These are phyloP conservation scores for Drosophila colorata DNA, from an alignment of 2,888 invertebrate species.

Conservation along the genomic window DNA sequence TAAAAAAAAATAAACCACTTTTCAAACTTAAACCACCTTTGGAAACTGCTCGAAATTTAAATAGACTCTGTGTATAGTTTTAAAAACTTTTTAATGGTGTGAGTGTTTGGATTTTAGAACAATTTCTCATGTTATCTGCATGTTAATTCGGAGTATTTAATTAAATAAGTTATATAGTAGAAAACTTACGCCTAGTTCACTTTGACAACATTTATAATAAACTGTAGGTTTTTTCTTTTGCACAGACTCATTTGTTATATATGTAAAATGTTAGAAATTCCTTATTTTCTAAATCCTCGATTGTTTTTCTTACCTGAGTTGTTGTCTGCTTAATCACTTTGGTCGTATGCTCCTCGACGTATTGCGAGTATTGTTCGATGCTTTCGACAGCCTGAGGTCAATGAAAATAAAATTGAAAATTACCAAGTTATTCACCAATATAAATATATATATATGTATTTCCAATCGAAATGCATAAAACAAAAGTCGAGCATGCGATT, in stretches of 20 bases:
- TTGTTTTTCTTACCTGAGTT: constrained; percentile 77
- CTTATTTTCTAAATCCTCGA: neutral
- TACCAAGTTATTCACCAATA: constrained; percentile 34
- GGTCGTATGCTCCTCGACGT: constrained; percentile 83
- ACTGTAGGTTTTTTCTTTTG: neutral
- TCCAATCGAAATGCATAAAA: constrained; percentile 40
- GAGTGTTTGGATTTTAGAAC: too few species aligned
- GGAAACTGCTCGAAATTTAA: too few species aligned
- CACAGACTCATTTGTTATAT: too few species aligned
- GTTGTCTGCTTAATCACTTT: constrained; percentile 83
- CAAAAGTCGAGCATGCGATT: constrained; percentile 44
- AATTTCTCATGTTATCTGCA: too few species aligned
- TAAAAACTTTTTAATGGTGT: too few species aligned
- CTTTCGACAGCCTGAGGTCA: constrained; percentile 85
- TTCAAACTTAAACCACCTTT: too few species aligned
- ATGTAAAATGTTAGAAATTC: too few species aligned
- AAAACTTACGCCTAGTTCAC: neutral
- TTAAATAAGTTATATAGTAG: too few species aligned
- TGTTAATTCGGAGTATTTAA: too few species aligned
- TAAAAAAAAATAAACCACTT: too few species aligned
- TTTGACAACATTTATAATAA: neutral
- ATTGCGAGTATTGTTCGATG: constrained; percentile 84
- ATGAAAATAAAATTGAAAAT: constrained; percentile 68
- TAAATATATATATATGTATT: constrained; percentile 4
- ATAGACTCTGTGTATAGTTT: too few species aligned